phyloP scores from a whole-genome alignment of 1,140 invertebrate genomes.

The Amphibalanus amphitrite region DNA sequence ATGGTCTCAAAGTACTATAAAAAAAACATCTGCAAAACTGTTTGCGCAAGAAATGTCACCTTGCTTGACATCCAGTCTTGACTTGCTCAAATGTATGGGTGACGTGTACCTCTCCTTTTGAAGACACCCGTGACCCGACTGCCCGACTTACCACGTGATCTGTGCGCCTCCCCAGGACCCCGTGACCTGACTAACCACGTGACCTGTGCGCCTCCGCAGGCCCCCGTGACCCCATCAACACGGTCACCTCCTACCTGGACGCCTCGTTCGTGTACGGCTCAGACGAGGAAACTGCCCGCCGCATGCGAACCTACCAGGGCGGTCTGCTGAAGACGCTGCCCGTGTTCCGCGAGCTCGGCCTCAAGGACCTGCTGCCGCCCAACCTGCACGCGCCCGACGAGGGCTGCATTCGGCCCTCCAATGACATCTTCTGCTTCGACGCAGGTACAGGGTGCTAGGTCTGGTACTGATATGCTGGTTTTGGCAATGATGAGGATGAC shows the following conservation, averaged over 20 bases:
- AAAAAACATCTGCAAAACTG: too few species aligned
- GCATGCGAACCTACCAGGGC: slow-evolving; percentile 29
- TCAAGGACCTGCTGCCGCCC: slow-evolving; percentile 74
- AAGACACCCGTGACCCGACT: too few species aligned
- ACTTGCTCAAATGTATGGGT: too few species aligned
- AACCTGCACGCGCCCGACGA: slow-evolving; percentile 78
- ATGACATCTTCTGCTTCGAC: slow-evolving; percentile 73
- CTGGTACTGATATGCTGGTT: too few species aligned
- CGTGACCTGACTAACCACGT: too few species aligned
- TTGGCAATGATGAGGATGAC: too few species aligned
- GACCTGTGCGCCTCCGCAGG: too few species aligned
- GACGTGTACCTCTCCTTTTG: too few species aligned
- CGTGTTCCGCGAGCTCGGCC: slow-evolving; percentile 64
- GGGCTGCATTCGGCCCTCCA: slow-evolving; percentile 72
- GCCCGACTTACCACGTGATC: too few species aligned
- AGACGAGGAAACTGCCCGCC: slow-evolving; percentile 26
- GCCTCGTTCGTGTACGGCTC: slow-evolving; percentile 36
- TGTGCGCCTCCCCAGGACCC: too few species aligned
- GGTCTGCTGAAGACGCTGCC: slow-evolving; percentile 35
- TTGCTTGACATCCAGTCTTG: too few species aligned
- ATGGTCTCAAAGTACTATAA: neutral
- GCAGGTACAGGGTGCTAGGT: slow-evolving; percentile 25
- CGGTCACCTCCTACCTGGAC: slow-evolving; percentile 33
- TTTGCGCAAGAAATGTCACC: too few species aligned
- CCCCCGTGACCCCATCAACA: slow-evolving; percentile 31